Evolutionary conservation across 1,140 invertebrate genomes (phyloP).

Genomic region (Drosophila quadrilineata): DNA sequence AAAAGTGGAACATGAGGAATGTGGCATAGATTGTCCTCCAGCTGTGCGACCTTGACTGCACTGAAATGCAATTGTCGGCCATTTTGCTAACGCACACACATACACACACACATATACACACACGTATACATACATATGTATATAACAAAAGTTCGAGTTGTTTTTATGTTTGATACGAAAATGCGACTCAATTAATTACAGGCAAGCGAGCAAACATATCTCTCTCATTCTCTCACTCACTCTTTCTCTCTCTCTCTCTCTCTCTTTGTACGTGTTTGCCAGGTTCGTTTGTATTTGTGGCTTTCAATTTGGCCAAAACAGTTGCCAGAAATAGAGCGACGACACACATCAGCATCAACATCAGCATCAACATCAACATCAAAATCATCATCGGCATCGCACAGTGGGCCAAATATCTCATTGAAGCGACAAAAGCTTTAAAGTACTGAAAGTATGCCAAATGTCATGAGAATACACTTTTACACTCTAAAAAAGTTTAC

Average conservation of each 20-base stretch:
- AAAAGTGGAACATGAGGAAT: not conserved
- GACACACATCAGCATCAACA: no score
- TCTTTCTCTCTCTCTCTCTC: not conserved
- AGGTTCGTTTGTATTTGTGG: constrained; percentile 43
- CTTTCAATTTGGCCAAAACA: constrained; percentile 50
- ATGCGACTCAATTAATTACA: constrained; percentile 77
- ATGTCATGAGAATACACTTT: no score
- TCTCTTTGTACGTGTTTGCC: constrained; percentile 21
- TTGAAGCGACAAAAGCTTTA: no score
- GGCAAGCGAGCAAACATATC: constrained; percentile 30
- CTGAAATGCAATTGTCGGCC: constrained; percentile 41
- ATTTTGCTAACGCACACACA: constrained; percentile 14
- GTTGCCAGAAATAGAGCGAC: constrained; percentile 15
- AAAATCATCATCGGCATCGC: no score
- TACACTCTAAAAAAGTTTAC: no score
- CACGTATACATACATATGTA: not conserved
- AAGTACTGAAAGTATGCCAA: no score
- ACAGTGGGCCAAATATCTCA: no score
- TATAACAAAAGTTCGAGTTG: constrained; percentile 41
- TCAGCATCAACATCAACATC: no score
- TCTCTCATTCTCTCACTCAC: not conserved
- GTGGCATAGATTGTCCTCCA: constrained; percentile 13
- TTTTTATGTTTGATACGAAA: constrained; percentile 59
- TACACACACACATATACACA: not conserved
- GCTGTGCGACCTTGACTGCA: constrained; percentile 58